Conservation (phyloP, 2,797 vertebrate species). For the Peromyscus nudipes region DNA sequence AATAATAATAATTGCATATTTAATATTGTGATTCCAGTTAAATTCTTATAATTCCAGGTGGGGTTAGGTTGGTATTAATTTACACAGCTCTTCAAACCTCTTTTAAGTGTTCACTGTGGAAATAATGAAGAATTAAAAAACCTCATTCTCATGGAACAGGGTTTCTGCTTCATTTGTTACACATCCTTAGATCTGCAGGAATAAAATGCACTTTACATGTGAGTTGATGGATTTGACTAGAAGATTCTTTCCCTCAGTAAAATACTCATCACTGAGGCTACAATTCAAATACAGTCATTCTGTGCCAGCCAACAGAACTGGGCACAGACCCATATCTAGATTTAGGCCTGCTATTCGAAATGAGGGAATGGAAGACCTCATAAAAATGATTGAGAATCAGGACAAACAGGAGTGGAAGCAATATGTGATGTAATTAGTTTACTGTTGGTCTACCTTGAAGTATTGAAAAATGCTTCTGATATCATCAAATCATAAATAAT, state of each 20-base stretch:
- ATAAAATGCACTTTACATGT: background rate
- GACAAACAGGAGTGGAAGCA: no score
- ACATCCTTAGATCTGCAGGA: background rate
- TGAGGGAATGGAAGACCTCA: no score
- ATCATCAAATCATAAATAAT: background rate
- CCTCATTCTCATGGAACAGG: background rate
- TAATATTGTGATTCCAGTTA: background rate
- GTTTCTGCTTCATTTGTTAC: background rate
- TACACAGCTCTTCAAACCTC: background rate
- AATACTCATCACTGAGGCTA: background rate
- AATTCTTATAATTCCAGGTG: constrained; percentile 1
- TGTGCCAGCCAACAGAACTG: background rate
- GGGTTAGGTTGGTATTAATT: background rate
- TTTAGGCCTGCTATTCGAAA: background rate
- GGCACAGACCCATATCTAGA: background rate
- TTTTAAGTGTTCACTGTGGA: background rate
- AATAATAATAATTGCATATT: background rate
- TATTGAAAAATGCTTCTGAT: background rate
- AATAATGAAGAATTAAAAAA: constrained; percentile 15
- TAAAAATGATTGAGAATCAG: no score
- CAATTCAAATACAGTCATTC: background rate
- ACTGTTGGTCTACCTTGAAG: background rate
- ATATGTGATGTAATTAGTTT: background rate
- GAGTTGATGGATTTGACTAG: background rate
- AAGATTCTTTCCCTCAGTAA: background rate